Base-by-base conservation (phyloP, 2,888 invertebrate genomes). In the Balanococcus diminutus region DNA sequence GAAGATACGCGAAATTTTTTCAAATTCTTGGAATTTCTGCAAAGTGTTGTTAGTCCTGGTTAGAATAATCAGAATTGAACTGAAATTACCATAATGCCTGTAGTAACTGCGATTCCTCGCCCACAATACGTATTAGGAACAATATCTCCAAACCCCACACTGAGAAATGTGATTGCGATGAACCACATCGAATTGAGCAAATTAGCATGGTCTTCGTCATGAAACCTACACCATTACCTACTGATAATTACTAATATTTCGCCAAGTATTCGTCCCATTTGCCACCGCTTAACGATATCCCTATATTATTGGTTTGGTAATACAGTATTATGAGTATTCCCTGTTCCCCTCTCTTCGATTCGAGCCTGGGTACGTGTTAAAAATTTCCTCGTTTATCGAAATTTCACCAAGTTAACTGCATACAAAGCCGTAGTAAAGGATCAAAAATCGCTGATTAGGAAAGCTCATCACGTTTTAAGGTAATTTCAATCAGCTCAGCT, bases 41-140 rank as follows among this genome's bases (percentile, higher is more conserved):
- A 0, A 31, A 31, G 31, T n/a, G 6, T 56, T n/a, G 72, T 72
- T 72, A 72, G 22, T 72, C 31, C 22, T 16, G 19, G n/a, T 81
- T 81, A 81, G 1, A 22, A 81, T 81, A 19, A 42, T 31, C 51
- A n/a, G n/a, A n/a, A n/a, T n/a, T 56, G 46, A 79, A 14, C 14
- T 31, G 22, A 72, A 86, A 95, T 95, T 95, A 99, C 99, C 98
- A 99, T 98, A 91, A 99, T 98, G 91, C 99, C 99, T 89, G 98
- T 98, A 91, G 96, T 96, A 91, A 99, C 98, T 90, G 99, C 98
- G 91, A 99, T 98, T 90, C 97, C 98, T 91, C 99, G 93, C 90
- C 99, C 99, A 92, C 99, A 99, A 93, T 99, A 99, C 89, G 99
- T 99, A 92, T 99, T 99, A 91, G 99, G 99, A 91, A 99, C 99